Conservation (phyloP, 2,797 vertebrate species). For the Eleutherodactylus coqui region DNA sequence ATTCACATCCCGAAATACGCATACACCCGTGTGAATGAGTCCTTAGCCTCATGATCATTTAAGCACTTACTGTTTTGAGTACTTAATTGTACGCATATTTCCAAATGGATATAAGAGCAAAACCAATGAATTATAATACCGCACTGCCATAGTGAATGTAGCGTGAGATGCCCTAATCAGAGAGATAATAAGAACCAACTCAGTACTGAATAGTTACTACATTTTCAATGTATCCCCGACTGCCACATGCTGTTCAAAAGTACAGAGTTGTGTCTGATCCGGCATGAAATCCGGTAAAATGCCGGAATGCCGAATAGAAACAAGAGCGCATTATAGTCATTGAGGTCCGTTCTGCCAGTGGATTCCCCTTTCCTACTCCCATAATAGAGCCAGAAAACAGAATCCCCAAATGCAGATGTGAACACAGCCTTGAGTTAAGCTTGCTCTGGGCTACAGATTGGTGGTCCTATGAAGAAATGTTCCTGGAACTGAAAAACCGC, state of each 20-base stretch:
- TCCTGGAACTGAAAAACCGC: not conserved
- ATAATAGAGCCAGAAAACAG: no score
- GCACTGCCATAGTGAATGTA: not conserved
- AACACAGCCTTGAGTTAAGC: no score
- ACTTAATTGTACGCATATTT: not conserved
- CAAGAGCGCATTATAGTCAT: no score
- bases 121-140: not conserved
- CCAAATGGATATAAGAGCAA: not conserved
- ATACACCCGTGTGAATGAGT: no score
- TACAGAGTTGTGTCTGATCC: no score
- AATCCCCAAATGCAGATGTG: no score
- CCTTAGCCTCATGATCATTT: not conserved
- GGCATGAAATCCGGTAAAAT: no score
- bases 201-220: not conserved
- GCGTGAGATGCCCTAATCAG: not conserved
- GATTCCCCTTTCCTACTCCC: no score
- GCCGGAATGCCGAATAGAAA: no score
- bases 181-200: not conserved
- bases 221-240: not conserved
- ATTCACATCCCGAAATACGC: no score
- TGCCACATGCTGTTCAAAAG: not conserved
- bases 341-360: no score
- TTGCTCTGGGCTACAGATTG: no score
- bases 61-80: not conserved
- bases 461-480: not conserved